phyloP scores from a whole-genome alignment of 1,140 invertebrate species.

The Pentalonia nigronervosa region DNA sequence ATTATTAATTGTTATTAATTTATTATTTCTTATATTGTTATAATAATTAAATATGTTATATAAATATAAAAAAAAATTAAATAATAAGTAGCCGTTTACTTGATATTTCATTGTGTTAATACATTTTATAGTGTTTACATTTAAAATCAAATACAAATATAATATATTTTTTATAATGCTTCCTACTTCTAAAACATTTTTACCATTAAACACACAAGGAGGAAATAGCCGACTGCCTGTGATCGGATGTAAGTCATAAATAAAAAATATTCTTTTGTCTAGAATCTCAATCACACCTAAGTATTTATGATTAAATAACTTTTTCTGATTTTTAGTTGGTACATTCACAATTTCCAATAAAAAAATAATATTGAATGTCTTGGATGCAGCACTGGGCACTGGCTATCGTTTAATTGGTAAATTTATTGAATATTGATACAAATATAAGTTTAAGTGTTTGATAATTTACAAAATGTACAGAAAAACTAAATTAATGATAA shows the following conservation, averaged over 20 bases:
- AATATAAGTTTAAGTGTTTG: neutral
- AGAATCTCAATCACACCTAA: neutral
- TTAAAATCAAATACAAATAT: neutral
- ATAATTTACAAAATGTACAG: neutral
- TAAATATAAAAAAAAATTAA: no score
- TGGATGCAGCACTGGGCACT: constrained; percentile 67
- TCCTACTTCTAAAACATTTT: constrained; percentile 17
- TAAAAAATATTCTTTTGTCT: neutral
- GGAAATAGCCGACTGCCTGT: neutral
- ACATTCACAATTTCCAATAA: constrained; percentile 66
- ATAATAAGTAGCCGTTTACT: no score
- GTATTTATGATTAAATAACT: no score
- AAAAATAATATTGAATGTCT: constrained; percentile 65
- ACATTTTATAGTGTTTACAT: neutral
- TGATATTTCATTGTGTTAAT: neutral
- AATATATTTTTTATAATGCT: neutral
- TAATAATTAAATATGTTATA: no score
- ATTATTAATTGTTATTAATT: no score
- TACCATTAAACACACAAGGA: neutral
- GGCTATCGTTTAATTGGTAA: constrained; percentile 72
- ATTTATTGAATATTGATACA: neutral
- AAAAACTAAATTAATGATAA: neutral
- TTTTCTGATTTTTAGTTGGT: constrained; percentile 65
- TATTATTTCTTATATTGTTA: no score
- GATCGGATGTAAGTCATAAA: constrained; percentile 32